phyloP scores from a whole-genome alignment of 2,797 vertebrate species.

The Enteromius mattozi region DNA sequence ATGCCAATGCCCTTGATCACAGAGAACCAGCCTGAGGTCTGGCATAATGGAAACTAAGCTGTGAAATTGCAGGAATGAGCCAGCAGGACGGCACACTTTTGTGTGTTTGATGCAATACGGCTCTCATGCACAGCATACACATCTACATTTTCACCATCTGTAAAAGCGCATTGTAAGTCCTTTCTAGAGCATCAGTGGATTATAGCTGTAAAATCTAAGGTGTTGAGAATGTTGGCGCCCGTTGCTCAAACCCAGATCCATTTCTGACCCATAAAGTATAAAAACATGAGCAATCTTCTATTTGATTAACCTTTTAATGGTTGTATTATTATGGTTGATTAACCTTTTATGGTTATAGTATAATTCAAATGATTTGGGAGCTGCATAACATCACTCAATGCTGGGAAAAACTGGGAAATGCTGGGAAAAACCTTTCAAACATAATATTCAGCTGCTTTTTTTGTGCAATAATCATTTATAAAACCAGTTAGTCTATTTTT shows the following conservation, averaged over 20 bases:
- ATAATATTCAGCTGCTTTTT: neutral
- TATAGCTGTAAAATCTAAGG: neutral
- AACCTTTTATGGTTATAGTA: neutral
- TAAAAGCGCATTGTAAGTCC: neutral
- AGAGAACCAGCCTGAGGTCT: neutral
- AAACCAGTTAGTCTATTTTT: neutral
- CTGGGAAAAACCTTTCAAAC: neutral
- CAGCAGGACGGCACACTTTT: neutral
- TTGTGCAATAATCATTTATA: neutral
- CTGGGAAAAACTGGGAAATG: neutral
- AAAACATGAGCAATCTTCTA: neutral
- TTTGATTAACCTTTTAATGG: too few species aligned
- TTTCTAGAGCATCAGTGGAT: neutral
- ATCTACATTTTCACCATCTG: neutral
- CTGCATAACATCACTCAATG: too few species aligned
- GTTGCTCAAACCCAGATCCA: neutral
- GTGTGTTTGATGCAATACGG: neutral
- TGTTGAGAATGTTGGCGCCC: neutral
- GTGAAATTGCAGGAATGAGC: neutral
- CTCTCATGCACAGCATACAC: neutral
- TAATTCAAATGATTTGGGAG: too few species aligned
- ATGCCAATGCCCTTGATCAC: neutral
- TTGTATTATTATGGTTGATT: too few species aligned
- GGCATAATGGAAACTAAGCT: neutral
- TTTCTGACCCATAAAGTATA: neutral